Base-by-base conservation (phyloP, 1,140 invertebrate genomes). In the Schlechtendalia chinensis region DNA sequence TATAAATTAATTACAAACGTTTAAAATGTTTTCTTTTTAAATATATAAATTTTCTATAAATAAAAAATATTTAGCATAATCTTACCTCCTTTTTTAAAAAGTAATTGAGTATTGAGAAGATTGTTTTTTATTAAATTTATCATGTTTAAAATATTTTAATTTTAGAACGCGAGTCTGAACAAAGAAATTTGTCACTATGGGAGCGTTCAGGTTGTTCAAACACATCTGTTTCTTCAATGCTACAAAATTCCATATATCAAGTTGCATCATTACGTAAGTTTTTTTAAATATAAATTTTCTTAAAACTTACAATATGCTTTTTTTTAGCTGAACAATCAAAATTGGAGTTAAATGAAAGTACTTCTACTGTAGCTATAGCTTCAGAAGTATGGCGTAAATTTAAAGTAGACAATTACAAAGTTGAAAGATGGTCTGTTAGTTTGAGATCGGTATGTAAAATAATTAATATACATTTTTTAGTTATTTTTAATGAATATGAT, bases 181-280 rank as follows among this genome's bases (percentile, higher is more conserved):
- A 85, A 79, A 79, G 83, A 19, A 83, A 82, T 69, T 81, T 84
- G 82, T 81, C 84, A 82, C 47, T 85, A 61, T 89, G 88, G 83
- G 87, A 87, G 4, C 89, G 89, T 83, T 90, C 89, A 88, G 88
- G 86, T 58, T 88, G 89, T 85, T 88, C 89, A 71, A 86, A 87
- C 12, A 88, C 86, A 61, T 86, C 87, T 82, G 85, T 84, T 83
- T 85, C 86, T n/a, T 86, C 86, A 50, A 79, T 79, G 75, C 39
- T 79, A 29, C 75, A 79, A 27, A 79, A 63, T 61, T 79, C 75
- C 19, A 79, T 79, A 6, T 79, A 79, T 11, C 75, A 79, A 63
- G 75, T 79, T 14, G 75, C 75, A 27, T 79, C 75, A 24, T 79
- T 58, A 12, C 75, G 75, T 79, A 61, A 47, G 75, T 79, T 50